Percentiles rank a stretch among this genome's conserved stretches.
Conservation (phyloP, 2,113 vertebrate genomes). For the Sminthopsis crassicaudata region DNA sequence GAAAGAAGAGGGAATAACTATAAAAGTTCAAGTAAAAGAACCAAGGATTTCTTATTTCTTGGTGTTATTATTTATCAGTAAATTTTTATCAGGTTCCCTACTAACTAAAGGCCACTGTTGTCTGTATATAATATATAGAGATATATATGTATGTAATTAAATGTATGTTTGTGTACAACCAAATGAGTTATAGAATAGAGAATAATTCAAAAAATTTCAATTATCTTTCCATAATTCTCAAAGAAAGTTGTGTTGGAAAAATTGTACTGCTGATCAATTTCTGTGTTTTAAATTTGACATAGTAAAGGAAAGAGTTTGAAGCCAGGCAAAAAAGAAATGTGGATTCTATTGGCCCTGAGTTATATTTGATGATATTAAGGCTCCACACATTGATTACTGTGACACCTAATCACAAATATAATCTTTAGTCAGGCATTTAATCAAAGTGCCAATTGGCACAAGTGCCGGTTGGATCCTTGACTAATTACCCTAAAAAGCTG, state of each 20-base stretch:
- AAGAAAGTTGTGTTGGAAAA: conserved; percentile 47
- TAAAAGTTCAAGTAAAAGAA: not conserved
- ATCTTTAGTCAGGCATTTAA: not conserved
- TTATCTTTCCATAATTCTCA: conserved; percentile 49
- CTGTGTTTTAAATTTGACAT: not conserved
- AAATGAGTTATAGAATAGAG: not conserved
- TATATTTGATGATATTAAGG: not conserved
- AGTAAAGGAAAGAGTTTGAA: not conserved
- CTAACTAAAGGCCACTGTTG: no score
- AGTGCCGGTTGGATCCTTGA: not conserved
- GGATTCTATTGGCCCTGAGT: conserved; percentile 21
- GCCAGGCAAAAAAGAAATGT: not conserved
- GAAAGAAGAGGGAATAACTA: not conserved
- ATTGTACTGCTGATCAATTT: not conserved
- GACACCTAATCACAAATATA: not conserved
- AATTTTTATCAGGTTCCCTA: not conserved
- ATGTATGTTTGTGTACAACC: not conserved
- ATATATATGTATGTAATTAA: not conserved
- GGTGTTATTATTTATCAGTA: not conserved
- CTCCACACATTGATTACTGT: conserved; percentile 15
- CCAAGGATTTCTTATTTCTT: not conserved
- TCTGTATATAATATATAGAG: not conserved
- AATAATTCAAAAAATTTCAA: not conserved
- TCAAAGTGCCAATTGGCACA: not conserved
- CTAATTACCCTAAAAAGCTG: not conserved